Evolutionary conservation across 2,888 invertebrate genomes (phyloP).

Genomic region (Amiota mariae): DNA sequence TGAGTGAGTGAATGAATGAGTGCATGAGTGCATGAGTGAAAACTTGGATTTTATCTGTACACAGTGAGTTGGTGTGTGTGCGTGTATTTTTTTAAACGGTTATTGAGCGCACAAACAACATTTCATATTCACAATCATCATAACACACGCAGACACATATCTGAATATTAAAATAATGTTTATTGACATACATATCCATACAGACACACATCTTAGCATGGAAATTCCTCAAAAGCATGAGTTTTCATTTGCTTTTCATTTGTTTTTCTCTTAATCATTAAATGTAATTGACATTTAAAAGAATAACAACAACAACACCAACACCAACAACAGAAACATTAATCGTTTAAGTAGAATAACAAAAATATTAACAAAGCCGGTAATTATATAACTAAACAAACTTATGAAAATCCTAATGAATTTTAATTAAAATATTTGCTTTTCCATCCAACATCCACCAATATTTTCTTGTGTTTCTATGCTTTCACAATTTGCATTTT

Average conservation of each 20-base stretch:
- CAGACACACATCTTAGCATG: neutral
- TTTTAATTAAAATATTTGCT: too few relatives aligned
- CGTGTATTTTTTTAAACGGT: neutral
- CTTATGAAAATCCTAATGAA: too few relatives aligned
- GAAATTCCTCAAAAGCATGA: neutral
- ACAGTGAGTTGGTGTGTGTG: neutral
- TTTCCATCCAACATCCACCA: too few relatives aligned
- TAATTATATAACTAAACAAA: too few relatives aligned
- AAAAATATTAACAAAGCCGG: too few relatives aligned
- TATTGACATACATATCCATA: neutral
- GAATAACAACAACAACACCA: neutral
- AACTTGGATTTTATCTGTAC: too few relatives aligned
- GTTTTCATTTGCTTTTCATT: conserved; percentile 48
- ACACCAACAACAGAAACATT: neutral
- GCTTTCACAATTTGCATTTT: neutral
- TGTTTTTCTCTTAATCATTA: neutral
- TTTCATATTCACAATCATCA: too few relatives aligned
- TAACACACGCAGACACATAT: conserved; percentile 19
- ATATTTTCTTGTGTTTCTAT: too few relatives aligned
- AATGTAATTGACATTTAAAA: neutral
- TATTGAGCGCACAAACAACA: conserved; percentile 25
- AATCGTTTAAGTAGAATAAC: too few relatives aligned
- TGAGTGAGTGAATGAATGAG: neutral
- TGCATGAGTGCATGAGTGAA: neutral
- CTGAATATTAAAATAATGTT: neutral